A percentile compares a stretch with the other conserved stretches of the same genome.
phyloP scores from a whole-genome alignment of 1,140 invertebrate genomes.

The Macrosteles quadrilineatus region DNA sequence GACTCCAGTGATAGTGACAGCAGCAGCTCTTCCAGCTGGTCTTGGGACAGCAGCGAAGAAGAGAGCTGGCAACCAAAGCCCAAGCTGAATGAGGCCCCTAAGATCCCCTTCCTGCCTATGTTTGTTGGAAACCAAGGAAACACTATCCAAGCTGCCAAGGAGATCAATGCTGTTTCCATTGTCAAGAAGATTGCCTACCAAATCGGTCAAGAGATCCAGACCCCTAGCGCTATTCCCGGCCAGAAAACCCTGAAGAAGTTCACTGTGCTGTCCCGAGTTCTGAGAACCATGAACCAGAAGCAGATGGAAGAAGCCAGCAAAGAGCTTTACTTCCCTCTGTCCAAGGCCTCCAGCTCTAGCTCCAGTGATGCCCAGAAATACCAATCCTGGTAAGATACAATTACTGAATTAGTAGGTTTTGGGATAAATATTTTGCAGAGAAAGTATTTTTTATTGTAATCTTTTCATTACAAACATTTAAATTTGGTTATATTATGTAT shows the following conservation, averaged over 20 bases:
- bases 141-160: conserved; percentile 46
- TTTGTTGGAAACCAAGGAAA: conserved; percentile 57
- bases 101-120: conserved; percentile 53
- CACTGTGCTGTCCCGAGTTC: conserved; percentile 57
- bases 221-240: conserved; percentile 57
- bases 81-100: conserved; percentile 51
- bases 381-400: conserved; percentile 17
- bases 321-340: conserved; percentile 50
- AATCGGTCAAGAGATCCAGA: conserved; percentile 59
- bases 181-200: conserved; percentile 55
- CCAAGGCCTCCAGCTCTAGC: not conserved
- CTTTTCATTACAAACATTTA: not conserved
- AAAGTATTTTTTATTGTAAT: not conserved
- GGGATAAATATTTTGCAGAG: not conserved
- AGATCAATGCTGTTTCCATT: conserved; percentile 48
- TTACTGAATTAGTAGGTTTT: too few relatives aligned
- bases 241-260: conserved; percentile 61
- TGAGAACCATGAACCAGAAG: conserved; percentile 60
- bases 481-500: not conserved
- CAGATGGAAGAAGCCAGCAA: conserved; percentile 54
- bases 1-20: conserved; percentile 17
- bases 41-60: conserved; percentile 43
- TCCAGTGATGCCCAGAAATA: conserved; percentile 24
- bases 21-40: conserved; percentile 20
- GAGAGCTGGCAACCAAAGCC: conserved; percentile 50